A percentile compares a stretch with the other conserved stretches of the same genome.
These are phyloP conservation scores for Pardosa pseudoannulata DNA, from an alignment of 2,888 invertebrate genomes.

Conservation along the genomic window DNA sequence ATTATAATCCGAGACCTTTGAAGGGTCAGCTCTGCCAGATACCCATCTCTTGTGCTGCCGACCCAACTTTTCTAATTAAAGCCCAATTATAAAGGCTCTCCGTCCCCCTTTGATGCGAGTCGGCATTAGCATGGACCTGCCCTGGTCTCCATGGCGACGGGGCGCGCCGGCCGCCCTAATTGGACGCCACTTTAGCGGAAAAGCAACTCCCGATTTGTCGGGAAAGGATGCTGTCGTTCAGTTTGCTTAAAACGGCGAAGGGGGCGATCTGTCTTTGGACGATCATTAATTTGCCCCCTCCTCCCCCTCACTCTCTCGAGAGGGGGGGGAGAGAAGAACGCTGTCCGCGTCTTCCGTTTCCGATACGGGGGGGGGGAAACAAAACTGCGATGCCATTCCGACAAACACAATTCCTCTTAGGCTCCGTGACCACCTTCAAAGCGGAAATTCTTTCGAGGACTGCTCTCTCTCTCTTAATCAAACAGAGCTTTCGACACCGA, in stretches of 20 bases:
- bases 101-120: not conserved
- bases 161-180: constrained; percentile 9
- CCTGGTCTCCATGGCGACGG: constrained; percentile 13
- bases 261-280: constrained; percentile 10
- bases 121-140: constrained; percentile 26
- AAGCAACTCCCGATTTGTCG: constrained; percentile 29
- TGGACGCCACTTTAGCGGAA: constrained; percentile 20
- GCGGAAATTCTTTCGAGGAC: too few relatives aligned
- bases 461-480: too few relatives aligned
- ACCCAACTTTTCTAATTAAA: constrained; percentile 19
- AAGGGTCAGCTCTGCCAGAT: constrained; percentile 3
- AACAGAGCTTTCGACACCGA: too few relatives aligned
- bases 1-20: constrained; percentile 14
- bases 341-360: not conserved
- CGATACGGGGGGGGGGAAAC: not conserved
- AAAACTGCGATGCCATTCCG: too few relatives aligned
- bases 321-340: not conserved
- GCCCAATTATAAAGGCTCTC: constrained; percentile 21
- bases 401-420: too few relatives aligned
- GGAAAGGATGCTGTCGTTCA: constrained; percentile 14
- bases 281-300: constrained; percentile 20
- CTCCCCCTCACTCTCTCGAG: not conserved
- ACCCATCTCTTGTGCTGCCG: not conserved
- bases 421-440: too few relatives aligned
- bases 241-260: constrained; percentile 24